These are phyloP conservation scores for Prenolepis imparis DNA, from an alignment of 2,888 invertebrate genomes.

Conservation along the genomic window DNA sequence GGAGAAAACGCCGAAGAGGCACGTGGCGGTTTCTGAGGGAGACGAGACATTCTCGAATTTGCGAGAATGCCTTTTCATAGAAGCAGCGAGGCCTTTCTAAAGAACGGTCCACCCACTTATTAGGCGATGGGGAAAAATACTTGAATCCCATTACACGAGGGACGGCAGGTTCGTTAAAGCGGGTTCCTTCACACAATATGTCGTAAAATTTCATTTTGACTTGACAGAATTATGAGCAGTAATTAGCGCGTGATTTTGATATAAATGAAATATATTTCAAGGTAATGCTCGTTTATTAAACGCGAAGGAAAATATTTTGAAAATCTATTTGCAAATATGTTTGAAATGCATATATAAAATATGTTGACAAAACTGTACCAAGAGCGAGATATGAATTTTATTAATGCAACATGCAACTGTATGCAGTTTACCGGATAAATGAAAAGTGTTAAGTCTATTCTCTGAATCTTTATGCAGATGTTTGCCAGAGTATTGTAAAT, in stretches of 20 bases:
- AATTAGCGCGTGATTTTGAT: background rate
- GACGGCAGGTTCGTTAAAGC: slow-evolving; percentile 72
- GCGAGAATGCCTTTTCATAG: slow-evolving; percentile 68
- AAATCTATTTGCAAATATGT: slow-evolving; percentile 11
- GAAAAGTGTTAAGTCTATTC: slow-evolving; percentile 44
- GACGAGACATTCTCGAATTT: slow-evolving; percentile 76
- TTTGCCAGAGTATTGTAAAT: slow-evolving; percentile 32
- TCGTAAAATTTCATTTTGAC: background rate
- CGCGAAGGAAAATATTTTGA: slow-evolving; percentile 22
- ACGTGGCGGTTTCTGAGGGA: slow-evolving; percentile 14
- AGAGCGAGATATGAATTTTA: slow-evolving; percentile 35
- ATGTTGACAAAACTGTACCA: slow-evolving; percentile 25
- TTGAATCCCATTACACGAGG: slow-evolving; percentile 68
- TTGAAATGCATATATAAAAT: slow-evolving; percentile 15
- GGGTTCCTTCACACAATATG: slow-evolving; percentile 59
- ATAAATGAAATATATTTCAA: slow-evolving; percentile 11
- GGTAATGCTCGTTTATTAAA: slow-evolving; percentile 4
- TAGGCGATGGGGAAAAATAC: slow-evolving; percentile 70
- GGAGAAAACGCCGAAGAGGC: slow-evolving; percentile 36
- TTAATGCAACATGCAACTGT: slow-evolving; percentile 5
- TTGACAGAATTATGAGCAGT: background rate
- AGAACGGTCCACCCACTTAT: slow-evolving; percentile 68
- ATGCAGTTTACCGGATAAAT: slow-evolving; percentile 11
- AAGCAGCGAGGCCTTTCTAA: slow-evolving; percentile 68
- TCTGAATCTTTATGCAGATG: slow-evolving; percentile 53